Evolutionary conservation across 2,888 invertebrate genomes (phyloP).

Genomic region (Gymnocheta viridis): DNA sequence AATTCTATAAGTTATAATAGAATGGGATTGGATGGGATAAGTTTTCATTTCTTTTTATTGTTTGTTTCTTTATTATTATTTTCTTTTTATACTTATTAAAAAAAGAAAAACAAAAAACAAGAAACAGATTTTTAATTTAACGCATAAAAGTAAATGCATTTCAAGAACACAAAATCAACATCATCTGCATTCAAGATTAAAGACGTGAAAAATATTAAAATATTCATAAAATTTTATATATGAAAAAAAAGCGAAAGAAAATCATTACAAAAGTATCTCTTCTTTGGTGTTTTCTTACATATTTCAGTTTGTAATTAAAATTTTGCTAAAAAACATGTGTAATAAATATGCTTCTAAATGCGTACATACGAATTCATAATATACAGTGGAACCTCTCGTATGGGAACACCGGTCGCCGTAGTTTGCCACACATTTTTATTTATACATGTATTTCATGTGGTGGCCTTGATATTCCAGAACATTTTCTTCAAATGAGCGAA

Average conservation of each 20-base stretch:
- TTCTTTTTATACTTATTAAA: conserved; percentile 44
- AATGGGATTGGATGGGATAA: conserved; percentile 51
- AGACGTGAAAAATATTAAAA: conserved; percentile 50
- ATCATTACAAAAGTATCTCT: conserved; percentile 5
- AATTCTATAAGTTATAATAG: conserved; percentile 53
- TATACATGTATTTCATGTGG: too few species aligned
- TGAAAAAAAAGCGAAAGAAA: conserved; percentile 4
- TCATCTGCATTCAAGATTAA: conserved; percentile 51
- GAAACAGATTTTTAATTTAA: conserved; percentile 77
- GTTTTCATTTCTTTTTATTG: conserved; percentile 64
- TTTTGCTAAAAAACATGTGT: neutral
- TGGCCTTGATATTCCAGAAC: too few species aligned
- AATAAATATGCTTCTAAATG: neutral
- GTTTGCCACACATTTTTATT: neutral
- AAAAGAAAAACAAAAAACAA: neutral
- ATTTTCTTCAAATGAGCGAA: too few species aligned
- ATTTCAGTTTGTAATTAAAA: conserved; percentile 35
- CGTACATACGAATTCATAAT: too few species aligned
- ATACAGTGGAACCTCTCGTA: too few species aligned
- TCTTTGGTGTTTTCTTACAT: neutral
- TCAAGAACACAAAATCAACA: conserved; percentile 60
- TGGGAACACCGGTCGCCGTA: too few species aligned
- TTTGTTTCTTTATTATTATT: conserved; percentile 60
- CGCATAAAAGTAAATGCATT: conserved; percentile 73
- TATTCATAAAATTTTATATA: conserved; percentile 53